These are phyloP conservation scores for Brachyalestes nurse DNA, from an alignment of 2,797 vertebrate genomes.

Conservation along the genomic window DNA sequence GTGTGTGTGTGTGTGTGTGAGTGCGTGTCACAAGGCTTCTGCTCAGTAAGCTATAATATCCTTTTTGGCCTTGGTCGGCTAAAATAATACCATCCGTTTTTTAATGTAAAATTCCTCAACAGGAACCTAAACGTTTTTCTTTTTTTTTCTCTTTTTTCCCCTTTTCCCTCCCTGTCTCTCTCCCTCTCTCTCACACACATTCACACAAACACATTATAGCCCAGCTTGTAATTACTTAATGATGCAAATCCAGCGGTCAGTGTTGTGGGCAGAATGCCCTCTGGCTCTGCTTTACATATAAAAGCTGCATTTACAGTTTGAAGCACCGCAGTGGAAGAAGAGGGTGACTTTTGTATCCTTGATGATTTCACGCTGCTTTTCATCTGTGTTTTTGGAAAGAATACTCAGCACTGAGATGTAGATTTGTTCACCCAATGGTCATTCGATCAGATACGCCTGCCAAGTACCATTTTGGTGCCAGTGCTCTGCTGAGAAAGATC, in stretches of 20 bases:
- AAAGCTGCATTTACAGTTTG: constrained; percentile 2
- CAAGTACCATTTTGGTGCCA: background rate
- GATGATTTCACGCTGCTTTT: background rate
- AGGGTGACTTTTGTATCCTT: background rate
- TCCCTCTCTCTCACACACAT: background rate
- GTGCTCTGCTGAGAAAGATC: background rate
- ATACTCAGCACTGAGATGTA: background rate
- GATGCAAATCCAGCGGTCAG: constrained; percentile 8
- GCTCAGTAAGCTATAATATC: constrained; percentile 15
- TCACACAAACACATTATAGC: background rate
- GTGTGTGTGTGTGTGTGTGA: background rate
- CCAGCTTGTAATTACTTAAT: constrained; percentile 25
- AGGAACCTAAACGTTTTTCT: constrained; percentile 21
- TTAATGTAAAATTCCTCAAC: constrained; percentile 7
- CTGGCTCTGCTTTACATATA: constrained; percentile 21
- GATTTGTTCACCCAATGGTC: background rate
- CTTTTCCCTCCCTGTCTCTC: background rate
- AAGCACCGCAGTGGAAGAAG: background rate
- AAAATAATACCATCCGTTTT: constrained; percentile 29
- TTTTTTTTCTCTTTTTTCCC: background rate
- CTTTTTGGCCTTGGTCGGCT: constrained; percentile 5
- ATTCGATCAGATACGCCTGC: background rate
- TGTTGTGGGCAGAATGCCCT: constrained; percentile 15
- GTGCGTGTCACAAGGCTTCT: background rate
- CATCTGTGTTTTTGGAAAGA: background rate